Base-by-base conservation (phyloP, 2,113 vertebrate genomes). In the Pluvialis apricaria region DNA sequence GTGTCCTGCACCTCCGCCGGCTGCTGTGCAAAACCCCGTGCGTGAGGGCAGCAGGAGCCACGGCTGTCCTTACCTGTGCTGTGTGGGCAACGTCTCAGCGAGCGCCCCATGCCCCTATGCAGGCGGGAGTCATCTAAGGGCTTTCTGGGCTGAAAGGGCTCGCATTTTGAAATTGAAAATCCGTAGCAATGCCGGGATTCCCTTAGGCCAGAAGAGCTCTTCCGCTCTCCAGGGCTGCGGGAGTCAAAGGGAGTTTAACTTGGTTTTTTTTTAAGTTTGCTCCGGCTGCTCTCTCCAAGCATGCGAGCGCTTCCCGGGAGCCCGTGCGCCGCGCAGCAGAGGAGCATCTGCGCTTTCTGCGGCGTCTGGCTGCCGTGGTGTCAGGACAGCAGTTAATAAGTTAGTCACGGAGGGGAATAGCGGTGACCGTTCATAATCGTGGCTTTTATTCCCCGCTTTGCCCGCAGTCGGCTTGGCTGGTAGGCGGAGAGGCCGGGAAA, bases 21-120 rank as follows among this genome's bases (percentile, higher is more conserved):
- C 52, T 22, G 29, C 82, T 62, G 38, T 12, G 7, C 28, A 19
- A 47, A 40, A 15, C 18, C 10, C 14, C 22, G 5, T 5, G 55
- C 44, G 17, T 4, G 44, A 45, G 44, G 44, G 44, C 44, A 45
- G 44, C 44, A 22, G 58, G 19, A 54, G 13, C 15, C 8, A 72
- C 0, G 21, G 32, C 57, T 16, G 13, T 10, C 9, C 34, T 11
- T 10, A 2, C 32, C 29, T 0, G 0, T 8, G 65, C 10, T 6
- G 31, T 15, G 1, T 0, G 0, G 52, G 38, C 47, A 26, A 49
- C 36, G 3, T 9, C 22, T 19, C 1, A 8, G 49, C 2, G 3
- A 18, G 31, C 1, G 2, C 38, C 4, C 4, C 0, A 21, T 6
- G 12, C 55, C 28, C 2, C 34, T 60, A 38, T 10, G 71, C 31